Conservation (phyloP, 2,113 vertebrate genomes). For the Pituophis catenifer region DNA sequence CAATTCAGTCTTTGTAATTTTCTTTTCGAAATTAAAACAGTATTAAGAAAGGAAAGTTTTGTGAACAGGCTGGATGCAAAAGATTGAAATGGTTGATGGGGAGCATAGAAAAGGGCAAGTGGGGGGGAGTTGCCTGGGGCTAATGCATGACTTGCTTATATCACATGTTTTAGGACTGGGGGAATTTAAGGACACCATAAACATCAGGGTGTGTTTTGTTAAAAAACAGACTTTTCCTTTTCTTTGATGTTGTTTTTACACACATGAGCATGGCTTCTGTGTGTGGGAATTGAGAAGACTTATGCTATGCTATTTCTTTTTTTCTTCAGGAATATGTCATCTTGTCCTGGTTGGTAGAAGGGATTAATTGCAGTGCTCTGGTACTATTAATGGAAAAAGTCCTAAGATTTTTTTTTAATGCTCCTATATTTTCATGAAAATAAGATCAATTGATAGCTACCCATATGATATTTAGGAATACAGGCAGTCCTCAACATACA, state of each 20-base stretch:
- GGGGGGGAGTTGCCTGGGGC: conserved; percentile 49
- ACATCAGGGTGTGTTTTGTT: conserved; percentile 16
- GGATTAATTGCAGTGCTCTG: background rate
- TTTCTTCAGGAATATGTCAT: background rate
- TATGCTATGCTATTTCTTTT: background rate
- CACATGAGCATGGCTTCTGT: background rate
- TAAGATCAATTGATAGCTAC: background rate
- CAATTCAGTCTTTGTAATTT: conserved; percentile 75
- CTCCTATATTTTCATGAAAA: background rate
- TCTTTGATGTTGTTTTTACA: background rate
- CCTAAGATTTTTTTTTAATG: background rate
- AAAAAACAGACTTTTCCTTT: conserved; percentile 23
- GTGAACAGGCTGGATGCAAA: conserved; percentile 69
- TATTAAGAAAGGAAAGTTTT: conserved; percentile 61
- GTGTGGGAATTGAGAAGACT: background rate
- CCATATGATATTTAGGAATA: background rate
- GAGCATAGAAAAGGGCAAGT: conserved; percentile 58
- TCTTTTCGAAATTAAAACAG: conserved; percentile 62
- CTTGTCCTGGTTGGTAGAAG: background rate
- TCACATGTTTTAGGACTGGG: conserved; percentile 25
- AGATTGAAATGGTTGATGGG: conserved; percentile 50
- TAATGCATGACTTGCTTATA: conserved; percentile 38
- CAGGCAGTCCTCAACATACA: too few relatives aligned
- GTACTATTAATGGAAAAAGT: background rate
- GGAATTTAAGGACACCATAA: conserved; percentile 56